Conservation (phyloP, 2,113 vertebrate genomes). For the Madoqua kirkii region DNA sequence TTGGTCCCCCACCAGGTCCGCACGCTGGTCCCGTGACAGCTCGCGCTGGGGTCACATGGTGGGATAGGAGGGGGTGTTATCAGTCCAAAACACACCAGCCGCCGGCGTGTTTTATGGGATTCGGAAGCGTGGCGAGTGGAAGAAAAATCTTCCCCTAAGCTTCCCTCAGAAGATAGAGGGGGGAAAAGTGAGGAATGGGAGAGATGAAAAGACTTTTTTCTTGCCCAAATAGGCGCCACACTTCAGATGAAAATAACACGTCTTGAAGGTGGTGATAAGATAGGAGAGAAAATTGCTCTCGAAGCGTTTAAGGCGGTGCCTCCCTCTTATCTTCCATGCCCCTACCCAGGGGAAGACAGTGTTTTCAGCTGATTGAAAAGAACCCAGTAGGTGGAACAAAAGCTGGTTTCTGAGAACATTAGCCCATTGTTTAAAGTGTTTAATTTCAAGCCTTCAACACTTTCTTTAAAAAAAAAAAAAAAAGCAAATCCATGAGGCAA, state of each 20-base stretch:
- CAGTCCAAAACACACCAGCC: accelerated
- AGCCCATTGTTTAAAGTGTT: slow-evolving; percentile 44
- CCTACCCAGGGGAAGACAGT: background rate
- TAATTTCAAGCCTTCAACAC: slow-evolving; percentile 35
- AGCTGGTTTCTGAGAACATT: slow-evolving; percentile 28
- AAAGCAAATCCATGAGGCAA: background rate
- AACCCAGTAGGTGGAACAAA: background rate
- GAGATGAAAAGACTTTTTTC: background rate
- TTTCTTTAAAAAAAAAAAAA: background rate
- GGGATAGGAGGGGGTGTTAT: background rate
- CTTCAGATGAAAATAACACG: background rate
- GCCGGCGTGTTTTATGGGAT: accelerated
- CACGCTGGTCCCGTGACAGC: accelerated
- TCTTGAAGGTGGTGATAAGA: slow-evolving; percentile 53
- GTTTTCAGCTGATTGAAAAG: background rate
- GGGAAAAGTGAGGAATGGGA: background rate
- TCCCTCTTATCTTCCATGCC: background rate
- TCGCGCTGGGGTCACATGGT: background rate
- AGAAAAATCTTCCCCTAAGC: background rate
- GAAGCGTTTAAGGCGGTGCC: background rate
- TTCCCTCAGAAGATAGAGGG: background rate
- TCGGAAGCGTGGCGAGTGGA: background rate
- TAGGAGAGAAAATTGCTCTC: background rate
- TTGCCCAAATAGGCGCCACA: background rate
- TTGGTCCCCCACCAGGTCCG: background rate